Evolutionary conservation across 2,888 invertebrate genomes (phyloP), one percentile per base, ranked within the genome.

Genomic region (Euzophera pinguis): DNA sequence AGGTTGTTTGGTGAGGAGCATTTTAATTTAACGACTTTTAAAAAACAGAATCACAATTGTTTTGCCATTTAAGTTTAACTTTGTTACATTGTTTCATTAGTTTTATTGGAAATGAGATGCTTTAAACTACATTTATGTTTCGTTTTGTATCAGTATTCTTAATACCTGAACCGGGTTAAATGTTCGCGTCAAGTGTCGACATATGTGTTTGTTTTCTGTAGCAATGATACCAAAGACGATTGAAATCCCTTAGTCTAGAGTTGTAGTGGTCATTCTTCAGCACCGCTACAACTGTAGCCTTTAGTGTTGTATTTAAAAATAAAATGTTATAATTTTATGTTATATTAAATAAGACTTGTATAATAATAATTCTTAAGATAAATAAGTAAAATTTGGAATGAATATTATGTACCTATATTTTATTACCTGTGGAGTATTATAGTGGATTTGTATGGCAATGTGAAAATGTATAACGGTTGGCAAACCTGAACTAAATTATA

Each of bases 201-300:
- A 70, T 71, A 22, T 32, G 58, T 65, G 58, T 65, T 73, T 71
- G 67, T 80, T 83, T 81, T 84, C 77, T 82, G 74, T 84, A 83
- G 83, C 80, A 81, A 81, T 87, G 77, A 90, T 90, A 90, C 90
- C 90, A 90, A 90, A 90, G 90, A 90, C 81, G 80, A 81, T 88
- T 82, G 88, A 89, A 87, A 88, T 88, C 89, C 84, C 80, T 72
- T 78, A 81, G 79, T 69, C 75, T 81, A 69, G 73, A 71, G 67
- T 72, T 72, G 77, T 71, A 72, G 76, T 69, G 78, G 71, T 60
- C 49, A 12, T 38, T 53, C 60, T 55, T 69, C 61, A 60, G 67
- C 64, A 58, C 66, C 73, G 65, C 76, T 78, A 64, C 74, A 63
- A 62, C 70, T 66, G 61, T 74, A 67, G 73, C 68, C 73, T 45